Conservation (phyloP, 2,888 invertebrate genomes). For the Tetragonula carbonaria region DNA sequence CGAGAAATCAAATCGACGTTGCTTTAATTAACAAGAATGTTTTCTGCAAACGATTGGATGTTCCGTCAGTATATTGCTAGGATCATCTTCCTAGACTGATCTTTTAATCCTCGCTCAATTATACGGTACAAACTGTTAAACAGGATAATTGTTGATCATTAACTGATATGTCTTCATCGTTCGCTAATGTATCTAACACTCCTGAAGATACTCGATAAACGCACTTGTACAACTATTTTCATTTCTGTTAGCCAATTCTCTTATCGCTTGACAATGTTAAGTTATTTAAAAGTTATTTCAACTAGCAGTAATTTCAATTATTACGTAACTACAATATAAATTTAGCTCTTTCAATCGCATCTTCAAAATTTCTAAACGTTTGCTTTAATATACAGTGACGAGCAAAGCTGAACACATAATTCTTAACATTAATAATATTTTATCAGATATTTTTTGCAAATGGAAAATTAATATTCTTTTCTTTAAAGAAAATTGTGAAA, state of each 20-base stretch:
- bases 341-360: too few species aligned
- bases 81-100: background rate
- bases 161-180: slow-evolving; percentile 13
- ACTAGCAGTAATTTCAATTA: too few species aligned
- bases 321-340: too few species aligned
- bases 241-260: background rate
- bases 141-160: slow-evolving; percentile 11
- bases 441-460: too few species aligned
- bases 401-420: too few species aligned
- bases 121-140: slow-evolving; percentile 17
- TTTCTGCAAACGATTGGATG: background rate
- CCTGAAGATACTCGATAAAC: background rate
- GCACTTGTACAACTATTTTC: background rate
- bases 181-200: background rate
- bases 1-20: background rate
- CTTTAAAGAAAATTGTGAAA: too few species aligned
- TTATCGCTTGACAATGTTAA: background rate
- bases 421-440: too few species aligned
- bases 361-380: too few species aligned
- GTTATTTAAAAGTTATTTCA: background rate
- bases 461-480: too few species aligned
- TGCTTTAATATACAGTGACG: too few species aligned
- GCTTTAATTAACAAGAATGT: background rate
- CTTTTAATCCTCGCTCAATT: slow-evolving; percentile 7
- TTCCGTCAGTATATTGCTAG: background rate